Conservation (phyloP, 2,797 vertebrate genomes). For the Esox lucius region DNA sequence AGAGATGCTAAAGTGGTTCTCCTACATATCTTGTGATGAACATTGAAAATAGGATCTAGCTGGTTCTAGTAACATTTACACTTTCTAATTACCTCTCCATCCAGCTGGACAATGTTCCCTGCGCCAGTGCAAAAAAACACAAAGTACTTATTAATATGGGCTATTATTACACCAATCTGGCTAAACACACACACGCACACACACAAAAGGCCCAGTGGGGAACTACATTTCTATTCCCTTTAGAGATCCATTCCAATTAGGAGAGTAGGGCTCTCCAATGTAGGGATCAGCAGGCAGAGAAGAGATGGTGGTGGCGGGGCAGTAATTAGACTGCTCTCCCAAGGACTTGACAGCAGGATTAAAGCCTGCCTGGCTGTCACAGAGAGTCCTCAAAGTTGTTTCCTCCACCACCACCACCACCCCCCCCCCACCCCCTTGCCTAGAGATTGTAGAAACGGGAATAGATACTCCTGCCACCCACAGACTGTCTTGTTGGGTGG, state of each 20-base stretch:
- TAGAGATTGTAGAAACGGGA: constrained; percentile 32
- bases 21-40: background rate
- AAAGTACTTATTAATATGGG: background rate
- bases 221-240: constrained; percentile 51
- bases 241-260: constrained; percentile 65
- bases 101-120: background rate
- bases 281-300: constrained; percentile 61
- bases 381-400: constrained; percentile 60
- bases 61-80: background rate
- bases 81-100: background rate
- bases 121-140: background rate
- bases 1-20: background rate
- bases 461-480: background rate
- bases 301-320: constrained; percentile 31
- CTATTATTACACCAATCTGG: background rate
- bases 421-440: constrained; percentile 54
- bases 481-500: background rate
- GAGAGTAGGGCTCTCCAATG: constrained; percentile 53
- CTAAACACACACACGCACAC: constrained; percentile 2
- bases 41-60: background rate
- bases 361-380: constrained; percentile 51
- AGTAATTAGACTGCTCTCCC: constrained; percentile 70
- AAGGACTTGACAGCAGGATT: constrained; percentile 67
- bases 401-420: constrained; percentile 57
- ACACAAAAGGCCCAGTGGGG: constrained; percentile 47